Evolutionary conservation across 1,140 invertebrate species (phyloP).

Genomic region (Metopolophium dirhodum): DNA sequence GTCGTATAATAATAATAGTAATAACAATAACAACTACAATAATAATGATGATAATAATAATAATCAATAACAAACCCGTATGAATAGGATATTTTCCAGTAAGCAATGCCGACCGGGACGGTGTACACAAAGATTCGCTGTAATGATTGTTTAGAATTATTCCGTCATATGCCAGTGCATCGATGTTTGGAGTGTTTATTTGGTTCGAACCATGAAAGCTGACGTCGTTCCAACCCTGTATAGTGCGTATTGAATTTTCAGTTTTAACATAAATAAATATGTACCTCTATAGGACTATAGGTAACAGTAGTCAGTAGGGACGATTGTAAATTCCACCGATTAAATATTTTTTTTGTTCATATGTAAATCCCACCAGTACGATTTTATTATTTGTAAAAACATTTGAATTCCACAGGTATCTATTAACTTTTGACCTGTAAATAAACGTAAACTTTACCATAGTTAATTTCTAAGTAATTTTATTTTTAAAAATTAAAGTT

Average conservation of each 20-base stretch:
- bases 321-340: too few relatives aligned
- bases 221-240: conserved; percentile 71
- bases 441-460: too few relatives aligned
- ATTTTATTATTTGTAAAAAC: too few relatives aligned
- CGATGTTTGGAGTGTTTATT: conserved; percentile 69
- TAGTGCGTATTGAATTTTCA: background rate
- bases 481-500: too few relatives aligned
- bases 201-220: conserved; percentile 71
- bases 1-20: background rate
- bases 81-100: conserved; percentile 70
- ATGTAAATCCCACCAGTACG: too few relatives aligned
- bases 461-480: too few relatives aligned
- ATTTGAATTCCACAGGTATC: too few relatives aligned
- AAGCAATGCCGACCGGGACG: conserved; percentile 67
- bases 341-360: too few relatives aligned
- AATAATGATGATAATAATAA: background rate
- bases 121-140: conserved; percentile 67
- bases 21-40: background rate
- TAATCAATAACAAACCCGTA: conserved; percentile 59
- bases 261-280: too few relatives aligned
- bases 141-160: conserved; percentile 66
- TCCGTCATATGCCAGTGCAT: conserved; percentile 66
- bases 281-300: too few relatives aligned
- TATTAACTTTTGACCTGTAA: too few relatives aligned
- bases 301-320: too few relatives aligned